Percentiles rank a stretch among this genome's conserved stretches.
Evolutionary conservation across 2,797 vertebrate species (phyloP).

Genomic region (Tarsius wallacei): DNA sequence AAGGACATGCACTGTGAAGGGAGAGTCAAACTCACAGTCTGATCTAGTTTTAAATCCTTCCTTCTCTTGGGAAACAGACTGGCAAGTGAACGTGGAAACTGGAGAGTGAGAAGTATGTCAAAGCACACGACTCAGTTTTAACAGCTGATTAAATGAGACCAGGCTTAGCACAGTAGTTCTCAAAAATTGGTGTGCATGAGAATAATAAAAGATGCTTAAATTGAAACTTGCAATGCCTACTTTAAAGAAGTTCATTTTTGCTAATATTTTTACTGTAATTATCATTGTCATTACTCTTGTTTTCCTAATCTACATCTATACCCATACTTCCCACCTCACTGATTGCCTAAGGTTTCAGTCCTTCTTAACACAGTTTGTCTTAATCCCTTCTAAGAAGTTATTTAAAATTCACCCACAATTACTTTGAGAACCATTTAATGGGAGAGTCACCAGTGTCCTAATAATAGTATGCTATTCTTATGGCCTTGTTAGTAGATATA

Average conservation of each 20-base stretch:
- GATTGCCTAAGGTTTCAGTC: background rate
- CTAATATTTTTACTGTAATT: background rate
- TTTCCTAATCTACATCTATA: background rate
- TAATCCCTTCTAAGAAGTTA: conserved; percentile 1
- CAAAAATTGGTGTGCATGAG: background rate
- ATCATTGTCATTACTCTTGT: background rate
- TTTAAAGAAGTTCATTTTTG: background rate
- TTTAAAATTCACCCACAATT: background rate
- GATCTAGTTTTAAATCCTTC: background rate
- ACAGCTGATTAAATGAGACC: background rate
- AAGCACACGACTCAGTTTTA: background rate
- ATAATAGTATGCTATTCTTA: background rate
- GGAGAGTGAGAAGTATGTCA: background rate
- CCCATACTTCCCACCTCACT: background rate
- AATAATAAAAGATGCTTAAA: background rate
- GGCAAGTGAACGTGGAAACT: background rate
- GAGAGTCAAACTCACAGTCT: background rate
- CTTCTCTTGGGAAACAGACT: background rate
- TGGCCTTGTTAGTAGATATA: background rate
- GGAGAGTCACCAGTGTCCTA: background rate
- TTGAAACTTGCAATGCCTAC: background rate
- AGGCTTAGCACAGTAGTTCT: background rate
- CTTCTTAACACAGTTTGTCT: background rate
- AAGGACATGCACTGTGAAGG: background rate
- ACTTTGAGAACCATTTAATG: background rate